Percentiles rank a stretch among this genome's conserved stretches.
Evolutionary conservation across 2,888 invertebrate species (phyloP).

Genomic region (Magallana nippona): DNA sequence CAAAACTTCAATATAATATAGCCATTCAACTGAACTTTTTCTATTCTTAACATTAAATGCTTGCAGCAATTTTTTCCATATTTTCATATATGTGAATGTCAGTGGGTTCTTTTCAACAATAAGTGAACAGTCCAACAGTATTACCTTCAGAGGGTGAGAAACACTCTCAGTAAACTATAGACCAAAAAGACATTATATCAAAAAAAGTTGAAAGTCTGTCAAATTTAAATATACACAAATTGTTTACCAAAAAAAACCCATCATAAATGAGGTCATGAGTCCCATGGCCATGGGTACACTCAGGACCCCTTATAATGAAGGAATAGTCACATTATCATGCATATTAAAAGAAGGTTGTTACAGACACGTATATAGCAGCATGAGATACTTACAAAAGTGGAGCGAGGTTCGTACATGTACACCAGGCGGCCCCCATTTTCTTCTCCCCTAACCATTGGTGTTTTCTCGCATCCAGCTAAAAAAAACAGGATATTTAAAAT

Average conservation of each 20-base stretch:
- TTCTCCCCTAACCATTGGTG: constrained; percentile 76
- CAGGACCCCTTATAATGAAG: no score
- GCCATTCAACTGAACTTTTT: no score
- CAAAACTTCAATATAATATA: no score
- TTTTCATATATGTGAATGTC: no score
- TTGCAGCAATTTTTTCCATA: background rate
- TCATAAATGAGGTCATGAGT: background rate
- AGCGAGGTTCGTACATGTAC: constrained; percentile 76
- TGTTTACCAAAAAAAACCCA: no score
- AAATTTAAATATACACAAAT: no score
- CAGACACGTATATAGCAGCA: no score
- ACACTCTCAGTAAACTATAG: background rate
- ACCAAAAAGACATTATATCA: no score
- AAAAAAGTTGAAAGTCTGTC: no score
- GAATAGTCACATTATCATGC: no score
- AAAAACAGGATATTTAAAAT: background rate
- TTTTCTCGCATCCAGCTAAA: constrained; percentile 75
- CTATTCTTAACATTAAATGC: background rate
- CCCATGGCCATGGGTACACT: no score
- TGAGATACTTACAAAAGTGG: constrained; percentile 77
- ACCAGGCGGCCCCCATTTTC: constrained; percentile 76
- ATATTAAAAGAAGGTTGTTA: no score
- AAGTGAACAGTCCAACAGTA: background rate
- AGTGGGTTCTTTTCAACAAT: background rate
- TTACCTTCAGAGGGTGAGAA: constrained; percentile 5